These are phyloP conservation scores for Trematomus bernacchii DNA, from an alignment of 2,797 vertebrate genomes.

Conservation along the genomic window DNA sequence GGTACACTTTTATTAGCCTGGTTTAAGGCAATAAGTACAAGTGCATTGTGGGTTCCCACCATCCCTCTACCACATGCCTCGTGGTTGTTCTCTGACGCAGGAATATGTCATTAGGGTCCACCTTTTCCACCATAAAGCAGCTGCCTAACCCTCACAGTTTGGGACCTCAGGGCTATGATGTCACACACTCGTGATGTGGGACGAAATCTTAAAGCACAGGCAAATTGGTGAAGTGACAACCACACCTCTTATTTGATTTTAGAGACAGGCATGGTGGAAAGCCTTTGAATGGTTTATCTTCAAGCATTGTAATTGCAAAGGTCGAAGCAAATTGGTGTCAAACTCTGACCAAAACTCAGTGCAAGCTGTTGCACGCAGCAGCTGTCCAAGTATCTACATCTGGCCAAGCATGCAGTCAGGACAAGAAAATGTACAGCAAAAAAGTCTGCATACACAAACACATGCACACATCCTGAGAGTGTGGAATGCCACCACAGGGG, in stretches of 20 bases:
- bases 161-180: slow-evolving; percentile 70
- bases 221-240: slow-evolving; percentile 43
- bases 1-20: slow-evolving; percentile 49
- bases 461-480: slow-evolving; percentile 51
- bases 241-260: slow-evolving; percentile 45
- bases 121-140: slow-evolving; percentile 79
- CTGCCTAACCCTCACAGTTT: slow-evolving; percentile 53
- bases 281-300: slow-evolving; percentile 6
- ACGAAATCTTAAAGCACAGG: slow-evolving; percentile 36
- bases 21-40: slow-evolving; percentile 59
- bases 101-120: slow-evolving; percentile 67
- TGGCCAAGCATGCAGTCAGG: slow-evolving; percentile 58
- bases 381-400: slow-evolving; percentile 57
- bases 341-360: slow-evolving; percentile 35
- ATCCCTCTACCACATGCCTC: slow-evolving; percentile 44
- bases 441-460: slow-evolving; percentile 48
- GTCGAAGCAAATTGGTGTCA: slow-evolving; percentile 41
- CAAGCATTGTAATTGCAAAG: slow-evolving; percentile 22
- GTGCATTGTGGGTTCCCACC: slow-evolving; percentile 64
- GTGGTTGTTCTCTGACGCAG: slow-evolving; percentile 72
- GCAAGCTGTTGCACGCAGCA: slow-evolving; percentile 55
- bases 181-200: slow-evolving; percentile 56
- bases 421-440: slow-evolving; percentile 57
- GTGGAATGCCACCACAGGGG: slow-evolving; percentile 64
- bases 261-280: slow-evolving; percentile 22